phyloP scores from a whole-genome alignment of 2,797 vertebrate genomes.

The Psittacula echo region DNA sequence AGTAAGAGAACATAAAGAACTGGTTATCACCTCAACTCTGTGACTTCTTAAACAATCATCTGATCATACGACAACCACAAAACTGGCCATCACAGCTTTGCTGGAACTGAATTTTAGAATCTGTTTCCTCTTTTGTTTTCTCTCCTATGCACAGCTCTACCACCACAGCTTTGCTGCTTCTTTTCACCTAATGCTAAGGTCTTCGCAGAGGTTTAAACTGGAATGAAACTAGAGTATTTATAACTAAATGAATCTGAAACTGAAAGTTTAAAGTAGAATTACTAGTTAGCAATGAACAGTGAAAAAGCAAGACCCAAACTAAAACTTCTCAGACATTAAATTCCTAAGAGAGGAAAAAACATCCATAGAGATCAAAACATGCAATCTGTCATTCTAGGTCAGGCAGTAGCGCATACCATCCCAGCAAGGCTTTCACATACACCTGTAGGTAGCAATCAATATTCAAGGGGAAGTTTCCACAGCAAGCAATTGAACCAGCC shows the following conservation, averaged over 20 bases:
- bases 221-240: neutral
- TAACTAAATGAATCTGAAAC: neutral
- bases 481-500: neutral
- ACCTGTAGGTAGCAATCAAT: neutral
- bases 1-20: neutral
- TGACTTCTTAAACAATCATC: neutral
- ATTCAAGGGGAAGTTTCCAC: neutral
- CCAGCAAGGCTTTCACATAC: neutral
- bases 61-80: neutral
- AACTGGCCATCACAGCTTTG: neutral
- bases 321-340: slow-evolving; percentile 3
- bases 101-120: neutral
- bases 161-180: neutral
- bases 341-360: neutral
- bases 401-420: neutral
- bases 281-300: neutral
- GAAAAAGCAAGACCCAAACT: neutral
- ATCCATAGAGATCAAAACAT: neutral
- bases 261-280: neutral
- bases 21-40: neutral
- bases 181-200: neutral
- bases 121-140: neutral
- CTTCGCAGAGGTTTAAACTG: neutral
- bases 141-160: neutral
- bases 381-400: neutral